Evolutionary conservation across 2,113 vertebrate species (phyloP).

Genomic region (Cryptomyrus ogoouensis): DNA sequence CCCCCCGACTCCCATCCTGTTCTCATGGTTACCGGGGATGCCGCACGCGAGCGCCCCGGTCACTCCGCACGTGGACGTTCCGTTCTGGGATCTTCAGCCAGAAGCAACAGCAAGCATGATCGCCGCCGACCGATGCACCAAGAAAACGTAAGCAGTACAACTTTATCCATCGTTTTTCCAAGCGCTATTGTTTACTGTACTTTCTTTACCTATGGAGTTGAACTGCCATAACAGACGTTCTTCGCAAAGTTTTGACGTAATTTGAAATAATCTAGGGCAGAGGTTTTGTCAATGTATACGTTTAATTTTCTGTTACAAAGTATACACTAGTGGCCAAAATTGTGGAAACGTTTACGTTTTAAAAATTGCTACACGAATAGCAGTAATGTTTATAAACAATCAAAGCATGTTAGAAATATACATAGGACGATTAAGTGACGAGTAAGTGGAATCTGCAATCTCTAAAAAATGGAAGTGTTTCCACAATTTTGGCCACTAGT

Average conservation of each 20-base stretch:
- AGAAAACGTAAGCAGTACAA: background rate
- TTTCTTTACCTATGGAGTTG: background rate
- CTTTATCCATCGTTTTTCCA: background rate
- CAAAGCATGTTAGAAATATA: too few relatives aligned
- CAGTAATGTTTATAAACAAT: too few relatives aligned
- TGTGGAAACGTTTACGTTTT: too few relatives aligned
- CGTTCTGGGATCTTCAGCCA: background rate
- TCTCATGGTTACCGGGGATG: background rate
- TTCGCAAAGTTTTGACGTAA: background rate
- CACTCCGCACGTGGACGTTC: background rate
- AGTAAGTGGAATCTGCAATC: too few relatives aligned
- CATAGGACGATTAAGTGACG: too few relatives aligned
- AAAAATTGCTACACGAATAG: too few relatives aligned
- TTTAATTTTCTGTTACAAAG: background rate
- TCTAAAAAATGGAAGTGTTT: too few relatives aligned
- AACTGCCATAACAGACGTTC: background rate
- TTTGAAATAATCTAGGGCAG: background rate
- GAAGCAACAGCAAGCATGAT: background rate
- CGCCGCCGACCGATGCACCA: background rate
- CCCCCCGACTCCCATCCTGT: background rate
- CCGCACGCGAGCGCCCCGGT: background rate
- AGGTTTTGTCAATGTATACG: background rate
- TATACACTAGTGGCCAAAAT: background rate
- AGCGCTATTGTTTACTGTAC: background rate
- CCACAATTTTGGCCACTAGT: too few relatives aligned